A percentile compares a stretch with the other conserved stretches of the same genome.
phyloP scores from a whole-genome alignment of 2,888 invertebrate species.

The Drosophila tanythrix region DNA sequence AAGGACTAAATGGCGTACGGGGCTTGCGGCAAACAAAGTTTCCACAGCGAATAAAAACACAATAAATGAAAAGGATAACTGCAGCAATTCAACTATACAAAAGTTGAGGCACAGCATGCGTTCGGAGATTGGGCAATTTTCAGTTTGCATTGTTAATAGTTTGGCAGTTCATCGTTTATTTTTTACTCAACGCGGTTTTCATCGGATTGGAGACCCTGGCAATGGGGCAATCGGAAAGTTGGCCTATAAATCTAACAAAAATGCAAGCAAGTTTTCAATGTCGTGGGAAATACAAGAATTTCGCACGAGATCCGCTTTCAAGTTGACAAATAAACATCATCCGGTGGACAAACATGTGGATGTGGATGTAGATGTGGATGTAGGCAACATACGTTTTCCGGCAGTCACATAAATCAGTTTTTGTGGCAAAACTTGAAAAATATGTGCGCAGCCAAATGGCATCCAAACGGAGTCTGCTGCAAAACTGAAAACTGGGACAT shows the following conservation, averaged over 20 bases:
- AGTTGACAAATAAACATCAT: conserved; percentile 82
- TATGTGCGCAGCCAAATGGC: conserved; percentile 79
- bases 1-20: conserved; percentile 6
- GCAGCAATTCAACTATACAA: conserved; percentile 24
- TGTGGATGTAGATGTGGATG: conserved; percentile 14
- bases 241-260: conserved; percentile 61
- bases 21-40: conserved; percentile 16
- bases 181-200: background rate
- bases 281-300: conserved; percentile 72
- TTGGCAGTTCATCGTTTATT: conserved; percentile 34
- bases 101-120: conserved; percentile 17
- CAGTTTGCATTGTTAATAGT: conserved; percentile 49
- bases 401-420: conserved; percentile 76
- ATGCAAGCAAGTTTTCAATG: conserved; percentile 48
- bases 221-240: conserved; percentile 34
- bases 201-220: conserved; percentile 7
- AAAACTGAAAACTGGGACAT: conserved; percentile 56
- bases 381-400: conserved; percentile 56
- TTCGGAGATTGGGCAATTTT: conserved; percentile 35
- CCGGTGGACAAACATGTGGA: conserved; percentile 66
- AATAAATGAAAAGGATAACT: conserved; percentile 5
- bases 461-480: conserved; percentile 40
- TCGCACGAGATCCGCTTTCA: conserved; percentile 74
- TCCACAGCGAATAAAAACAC: conserved; percentile 11
- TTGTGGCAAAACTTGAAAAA: conserved; percentile 80